A percentile compares a stretch with the other conserved stretches of the same genome.
Evolutionary conservation across 2,113 vertebrate species (phyloP).

Genomic region (Pogonocichla stellata): DNA sequence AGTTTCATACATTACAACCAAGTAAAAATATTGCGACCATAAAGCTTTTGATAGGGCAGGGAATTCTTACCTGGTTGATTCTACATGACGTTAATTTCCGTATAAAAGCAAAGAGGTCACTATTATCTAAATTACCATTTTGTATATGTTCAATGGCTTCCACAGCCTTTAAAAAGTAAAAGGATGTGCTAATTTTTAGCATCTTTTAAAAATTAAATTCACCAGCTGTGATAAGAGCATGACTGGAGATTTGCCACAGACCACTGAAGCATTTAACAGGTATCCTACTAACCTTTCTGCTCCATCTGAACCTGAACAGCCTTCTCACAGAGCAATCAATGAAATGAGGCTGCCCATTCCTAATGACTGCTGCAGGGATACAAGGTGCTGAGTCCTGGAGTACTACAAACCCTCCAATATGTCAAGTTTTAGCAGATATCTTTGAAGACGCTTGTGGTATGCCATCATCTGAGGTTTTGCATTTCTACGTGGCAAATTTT

Average conservation of each 20-base stretch:
- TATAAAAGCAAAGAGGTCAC: background rate
- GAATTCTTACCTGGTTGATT: background rate
- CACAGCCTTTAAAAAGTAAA: background rate
- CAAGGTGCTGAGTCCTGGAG: background rate
- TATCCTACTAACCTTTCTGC: slow-evolving; percentile 48
- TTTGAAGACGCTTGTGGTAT: background rate
- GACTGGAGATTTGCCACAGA: slow-evolving; percentile 32
- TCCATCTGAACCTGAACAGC: slow-evolving; percentile 20
- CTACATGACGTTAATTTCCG: background rate
- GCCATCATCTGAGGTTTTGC: background rate
- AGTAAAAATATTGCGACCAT: background rate
- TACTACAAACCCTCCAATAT: background rate
- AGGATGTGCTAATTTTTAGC: background rate
- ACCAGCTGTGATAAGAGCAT: background rate
- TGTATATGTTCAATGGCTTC: background rate
- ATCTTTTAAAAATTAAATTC: slow-evolving; percentile 24
- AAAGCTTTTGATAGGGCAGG: background rate
- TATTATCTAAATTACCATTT: background rate
- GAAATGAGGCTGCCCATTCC: slow-evolving; percentile 1
- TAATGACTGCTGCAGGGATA: background rate
- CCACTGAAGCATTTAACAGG: slow-evolving; percentile 40
- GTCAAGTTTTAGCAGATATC: background rate
- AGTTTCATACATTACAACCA: background rate
- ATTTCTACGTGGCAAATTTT: background rate
- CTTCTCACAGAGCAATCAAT: background rate